Base-by-base conservation (phyloP, 2,113 vertebrate genomes). In the Hymenochirus boettgeri region DNA sequence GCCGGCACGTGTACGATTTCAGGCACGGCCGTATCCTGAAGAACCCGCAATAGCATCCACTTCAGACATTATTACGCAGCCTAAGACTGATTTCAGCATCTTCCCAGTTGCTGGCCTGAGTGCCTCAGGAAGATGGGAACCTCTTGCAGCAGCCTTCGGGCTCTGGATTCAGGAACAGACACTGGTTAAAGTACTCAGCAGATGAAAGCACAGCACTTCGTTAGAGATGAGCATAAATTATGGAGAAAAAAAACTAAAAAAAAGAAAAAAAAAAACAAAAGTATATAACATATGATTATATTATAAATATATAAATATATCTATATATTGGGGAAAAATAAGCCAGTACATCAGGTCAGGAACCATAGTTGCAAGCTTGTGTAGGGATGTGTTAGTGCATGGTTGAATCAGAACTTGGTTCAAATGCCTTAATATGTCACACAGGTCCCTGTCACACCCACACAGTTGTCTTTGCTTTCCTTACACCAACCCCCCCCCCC, bases 1-100 rank as follows among this genome's bases (percentile, higher is more conserved):
- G 96, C 80, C 95, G 96, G 70, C 96, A 98, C 26, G 96, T 98
- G 85, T 99, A 99, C 18, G 96, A 99, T 82, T 99, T 98, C 79
- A 86, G 96, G 71, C 95, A 92, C 8, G 96, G 96, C 56, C 95
- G 96, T 77, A 95, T 98, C 82, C 83, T 99, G 77, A 99, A 99
- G 87, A 99, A 98, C 80, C 92, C 97, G 2, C 95, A 98, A 85
- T 98, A 99, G 88, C 65, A 2, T 19, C 2, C 57, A 5, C 19
- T 12, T 8, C 60, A 6, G 1, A 1, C 0, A 23, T n/a, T n/a
- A n/a, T 47, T 72, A 62, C 21, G 3, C 11, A 21, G 21, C 6
- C 55, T 15, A 48, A 67, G 61, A 54, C 33, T 21, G 52, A 31
- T 29, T 56, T 7, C 3, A 5, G 57, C 27, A 10, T 18, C 63